These are phyloP conservation scores for Sabatieria punctata DNA, from an alignment of 2,888 invertebrate species.

Conservation along the genomic window DNA sequence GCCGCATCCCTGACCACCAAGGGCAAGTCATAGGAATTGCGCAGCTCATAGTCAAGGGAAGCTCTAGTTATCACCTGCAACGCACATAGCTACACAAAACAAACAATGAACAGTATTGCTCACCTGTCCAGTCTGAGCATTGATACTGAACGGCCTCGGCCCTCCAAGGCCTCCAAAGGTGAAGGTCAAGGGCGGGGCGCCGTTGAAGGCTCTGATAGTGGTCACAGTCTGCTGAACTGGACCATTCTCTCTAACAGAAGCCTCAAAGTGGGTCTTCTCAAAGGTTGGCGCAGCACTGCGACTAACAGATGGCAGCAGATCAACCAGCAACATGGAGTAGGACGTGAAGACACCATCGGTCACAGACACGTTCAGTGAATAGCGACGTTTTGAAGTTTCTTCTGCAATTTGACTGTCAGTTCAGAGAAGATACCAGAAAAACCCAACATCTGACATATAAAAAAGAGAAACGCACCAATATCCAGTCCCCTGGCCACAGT, in stretches of 20 bases:
- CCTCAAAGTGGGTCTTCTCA: neutral
- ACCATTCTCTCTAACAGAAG: neutral
- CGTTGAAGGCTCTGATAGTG: slow-evolving; percentile 15
- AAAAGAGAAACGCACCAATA: neutral
- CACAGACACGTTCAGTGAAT: slow-evolving; percentile 71
- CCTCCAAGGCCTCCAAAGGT: slow-evolving; percentile 14
- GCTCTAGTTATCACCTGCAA: neutral
- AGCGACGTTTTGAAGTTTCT: slow-evolving; percentile 22
- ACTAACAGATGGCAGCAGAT: slow-evolving; percentile 13
- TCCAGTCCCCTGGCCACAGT: neutral
- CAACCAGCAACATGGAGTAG: slow-evolving; percentile 45
- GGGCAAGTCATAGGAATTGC: slow-evolving; percentile 12
- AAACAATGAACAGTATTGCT: too few relatives aligned
- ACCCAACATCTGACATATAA: too few relatives aligned
- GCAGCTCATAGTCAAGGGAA: neutral
- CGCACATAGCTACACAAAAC: too few relatives aligned
- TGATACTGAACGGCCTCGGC: slow-evolving; percentile 52
- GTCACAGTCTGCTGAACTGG: slow-evolving; percentile 8
- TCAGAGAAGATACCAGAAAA: too few relatives aligned
- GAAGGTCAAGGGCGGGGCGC: slow-evolving; percentile 17
- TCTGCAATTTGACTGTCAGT: neutral
- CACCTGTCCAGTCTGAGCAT: slow-evolving; percentile 64
- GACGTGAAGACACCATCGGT: slow-evolving; percentile 86
- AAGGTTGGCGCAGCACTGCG: neutral
- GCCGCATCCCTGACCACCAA: slow-evolving; percentile 17